These are phyloP conservation scores for Heliangelus exortis DNA, from an alignment of 2,797 vertebrate species.

Conservation along the genomic window DNA sequence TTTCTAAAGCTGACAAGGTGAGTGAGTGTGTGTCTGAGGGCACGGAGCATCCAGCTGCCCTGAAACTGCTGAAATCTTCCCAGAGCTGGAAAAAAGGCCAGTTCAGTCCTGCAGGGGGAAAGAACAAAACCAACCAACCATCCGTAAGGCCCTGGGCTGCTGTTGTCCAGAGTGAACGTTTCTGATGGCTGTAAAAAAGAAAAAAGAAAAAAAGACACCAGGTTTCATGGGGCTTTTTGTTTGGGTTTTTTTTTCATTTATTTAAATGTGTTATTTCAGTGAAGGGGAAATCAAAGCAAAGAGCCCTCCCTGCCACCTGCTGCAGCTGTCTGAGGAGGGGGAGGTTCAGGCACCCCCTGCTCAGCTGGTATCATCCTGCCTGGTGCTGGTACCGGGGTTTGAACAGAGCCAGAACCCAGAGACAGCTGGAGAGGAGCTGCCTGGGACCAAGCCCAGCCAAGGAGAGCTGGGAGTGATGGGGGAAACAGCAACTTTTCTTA, in stretches of 20 bases:
- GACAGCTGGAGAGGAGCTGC: background rate
- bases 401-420: background rate
- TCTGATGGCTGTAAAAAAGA: background rate
- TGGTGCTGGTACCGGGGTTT: background rate
- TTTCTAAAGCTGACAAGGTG: background rate
- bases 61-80: background rate
- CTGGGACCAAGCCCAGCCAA: background rate
- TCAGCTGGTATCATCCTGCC: background rate
- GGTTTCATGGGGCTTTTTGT: background rate
- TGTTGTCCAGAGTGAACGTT: background rate
- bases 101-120: background rate
- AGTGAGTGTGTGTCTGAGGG: background rate
- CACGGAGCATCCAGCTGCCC: background rate
- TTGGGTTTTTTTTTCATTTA: background rate
- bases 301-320: rapidly evolving
- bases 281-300: background rate
- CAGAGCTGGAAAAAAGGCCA: background rate
- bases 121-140: background rate
- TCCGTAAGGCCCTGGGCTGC: rapidly evolving
- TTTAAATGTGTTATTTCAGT: background rate
- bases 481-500: conserved; percentile 42
- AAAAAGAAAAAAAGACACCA: background rate
- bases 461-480: conserved; percentile 67
- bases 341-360: background rate
- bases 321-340: background rate